These are phyloP conservation scores for Oxystoma pomonae DNA, from an alignment of 2,888 invertebrate genomes.

Conservation along the genomic window DNA sequence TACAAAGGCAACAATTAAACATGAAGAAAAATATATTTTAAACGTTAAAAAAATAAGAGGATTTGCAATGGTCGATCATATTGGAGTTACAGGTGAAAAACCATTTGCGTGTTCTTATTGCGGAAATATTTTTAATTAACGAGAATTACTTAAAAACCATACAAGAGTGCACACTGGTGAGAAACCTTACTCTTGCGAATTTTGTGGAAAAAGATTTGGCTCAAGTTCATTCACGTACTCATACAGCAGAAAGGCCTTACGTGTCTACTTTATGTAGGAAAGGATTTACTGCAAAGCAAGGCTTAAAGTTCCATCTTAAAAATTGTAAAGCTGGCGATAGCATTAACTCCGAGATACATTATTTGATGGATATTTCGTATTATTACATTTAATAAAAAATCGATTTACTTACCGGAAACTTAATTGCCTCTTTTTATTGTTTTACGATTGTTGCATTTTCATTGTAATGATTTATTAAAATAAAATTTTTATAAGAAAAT, in stretches of 20 bases:
- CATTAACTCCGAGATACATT: too few species aligned
- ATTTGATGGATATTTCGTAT: too few species aligned
- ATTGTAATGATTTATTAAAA: too few species aligned
- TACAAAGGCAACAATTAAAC: not conserved
- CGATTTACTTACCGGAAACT: too few species aligned
- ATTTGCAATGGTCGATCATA: constrained; percentile 1
- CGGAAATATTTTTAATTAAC: constrained; percentile 49
- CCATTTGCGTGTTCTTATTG: constrained; percentile 34
- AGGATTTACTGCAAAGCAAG: constrained; percentile 54
- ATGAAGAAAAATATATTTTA: not conserved
- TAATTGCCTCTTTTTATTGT: too few species aligned
- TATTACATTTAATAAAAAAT: too few species aligned
- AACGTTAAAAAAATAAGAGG: not conserved
- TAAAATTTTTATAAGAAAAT: too few species aligned
- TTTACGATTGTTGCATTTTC: too few species aligned
- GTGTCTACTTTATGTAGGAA: constrained; percentile 42
- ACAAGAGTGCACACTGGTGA: constrained; percentile 48
- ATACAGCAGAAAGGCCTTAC: constrained; percentile 41
- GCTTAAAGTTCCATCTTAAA: too few species aligned
- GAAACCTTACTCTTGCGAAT: constrained; percentile 45
- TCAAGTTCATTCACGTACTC: constrained; percentile 40
- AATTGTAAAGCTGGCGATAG: too few species aligned
- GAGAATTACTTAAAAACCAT: constrained; percentile 27
- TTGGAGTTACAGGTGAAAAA: constrained; percentile 19
- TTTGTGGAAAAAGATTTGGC: constrained; percentile 51